Evolutionary conservation across 1,140 invertebrate genomes (phyloP), one percentile per base, ranked within the genome.

Genomic region (Luehdorfia chinensis): DNA sequence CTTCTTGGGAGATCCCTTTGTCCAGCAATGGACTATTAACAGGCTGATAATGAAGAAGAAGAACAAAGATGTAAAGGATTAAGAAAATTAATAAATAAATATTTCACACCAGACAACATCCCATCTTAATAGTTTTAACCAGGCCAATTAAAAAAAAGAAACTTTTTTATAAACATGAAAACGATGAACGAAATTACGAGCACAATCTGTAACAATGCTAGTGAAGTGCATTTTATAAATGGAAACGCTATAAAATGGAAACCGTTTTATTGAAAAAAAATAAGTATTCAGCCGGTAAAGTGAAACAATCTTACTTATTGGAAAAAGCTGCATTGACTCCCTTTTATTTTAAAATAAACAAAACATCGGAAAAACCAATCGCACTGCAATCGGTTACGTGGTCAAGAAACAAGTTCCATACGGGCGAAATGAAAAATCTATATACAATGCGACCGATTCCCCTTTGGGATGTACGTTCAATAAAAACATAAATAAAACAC

Each of bases 401-500:
- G 39, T 43, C 39, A 30, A 43, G 39, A 16, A 37, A 37, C 34
- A 43, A 43, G 21, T 25, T 27, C 19, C 36, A 39, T 27, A 37
- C 34, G 18, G 11, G 21, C n/a, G 39, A 43, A 43, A 43, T 43
- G 39, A 43, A 43, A 43, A 43, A 43, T 43, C 39, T 43, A 43
- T 43, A 43, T 43, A 43, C 25, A 43, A 43, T 43, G 25, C 37
- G 21, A 27, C 13, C 39, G 39, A 30, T 43, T 21, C 21, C 13
- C 39, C 25, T 4, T 43, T 25, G 39, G 39, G 39, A 43, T 28
- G 39, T 43, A 30, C 39, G 25, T 15, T 32, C 23, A 41, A 51
- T 27, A 44, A 32, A 39, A 50, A 45, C 16, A 51, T 31, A 51
- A 30, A 43, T 21, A 53, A 37, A 47, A 47, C 50, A 23, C 18